These are phyloP conservation scores for Eupithecia centaureata DNA, from an alignment of 2,888 invertebrate genomes.

Conservation along the genomic window DNA sequence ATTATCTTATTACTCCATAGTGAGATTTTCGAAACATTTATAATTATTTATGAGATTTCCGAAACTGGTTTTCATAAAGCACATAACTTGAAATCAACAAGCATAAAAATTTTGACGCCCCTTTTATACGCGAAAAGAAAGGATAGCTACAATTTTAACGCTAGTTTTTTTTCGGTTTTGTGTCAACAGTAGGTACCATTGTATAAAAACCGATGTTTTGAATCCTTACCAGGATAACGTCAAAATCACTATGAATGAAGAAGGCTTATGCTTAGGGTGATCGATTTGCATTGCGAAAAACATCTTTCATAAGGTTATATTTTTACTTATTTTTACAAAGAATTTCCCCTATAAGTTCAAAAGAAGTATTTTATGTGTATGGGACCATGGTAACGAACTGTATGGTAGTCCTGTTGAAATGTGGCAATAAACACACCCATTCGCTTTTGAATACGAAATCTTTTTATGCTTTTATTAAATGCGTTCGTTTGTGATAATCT, in stretches of 20 bases:
- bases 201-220: background rate
- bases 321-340: background rate
- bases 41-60: too few species aligned
- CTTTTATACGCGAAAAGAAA: too few species aligned
- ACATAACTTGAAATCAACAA: background rate
- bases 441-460: constrained; percentile 18
- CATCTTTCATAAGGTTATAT: background rate
- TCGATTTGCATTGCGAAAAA: background rate
- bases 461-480: constrained; percentile 19
- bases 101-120: background rate
- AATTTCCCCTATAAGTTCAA: too few species aligned
- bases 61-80: background rate
- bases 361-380: background rate
- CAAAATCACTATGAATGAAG: background rate
- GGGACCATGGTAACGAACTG: background rate
- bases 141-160: background rate
- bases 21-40: too few species aligned
- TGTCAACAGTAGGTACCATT: background rate
- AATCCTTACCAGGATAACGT: too few species aligned
- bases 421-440: constrained; percentile 26
- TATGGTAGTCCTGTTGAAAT: constrained; percentile 34
- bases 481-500: constrained; percentile 8
- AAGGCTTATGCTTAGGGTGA: background rate
- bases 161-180: background rate
- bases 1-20: too few species aligned